Conservation (phyloP, 2,888 invertebrate genomes). For the Fragum fragum region DNA sequence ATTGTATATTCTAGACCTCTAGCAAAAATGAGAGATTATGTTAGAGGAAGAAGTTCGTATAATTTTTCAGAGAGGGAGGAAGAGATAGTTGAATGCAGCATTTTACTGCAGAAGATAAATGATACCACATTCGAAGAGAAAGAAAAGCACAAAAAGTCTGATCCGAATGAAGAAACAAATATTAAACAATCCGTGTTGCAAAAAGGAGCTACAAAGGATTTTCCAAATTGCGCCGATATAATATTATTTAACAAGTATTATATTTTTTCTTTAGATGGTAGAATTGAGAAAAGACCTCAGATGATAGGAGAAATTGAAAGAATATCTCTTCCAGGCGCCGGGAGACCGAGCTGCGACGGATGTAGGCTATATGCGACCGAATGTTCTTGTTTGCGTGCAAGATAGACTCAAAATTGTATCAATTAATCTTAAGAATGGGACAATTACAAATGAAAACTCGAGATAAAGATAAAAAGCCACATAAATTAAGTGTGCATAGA, state of each 20-base stretch:
- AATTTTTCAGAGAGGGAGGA: not conserved
- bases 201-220: not conserved
- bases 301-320: not conserved
- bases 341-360: not conserved
- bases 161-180: too few relatives aligned
- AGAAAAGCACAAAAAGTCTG: too few relatives aligned
- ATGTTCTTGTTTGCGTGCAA: not conserved
- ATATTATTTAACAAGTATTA: not conserved
- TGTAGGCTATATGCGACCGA: not conserved
- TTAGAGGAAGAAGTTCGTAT: not conserved
- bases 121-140: too few relatives aligned
- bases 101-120: too few relatives aligned
- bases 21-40: not conserved
- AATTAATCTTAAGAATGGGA: not conserved
- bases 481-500: not conserved
- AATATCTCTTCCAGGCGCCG: not conserved
- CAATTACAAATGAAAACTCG: not conserved
- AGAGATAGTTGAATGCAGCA: not conserved
- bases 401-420: not conserved
- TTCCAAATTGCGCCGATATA: not conserved
- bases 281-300: not conserved
- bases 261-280: not conserved
- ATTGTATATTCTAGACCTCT: too few relatives aligned
- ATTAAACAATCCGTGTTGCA: not conserved
- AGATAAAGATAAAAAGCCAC: not conserved